phyloP scores from a whole-genome alignment of 2,113 vertebrate species.

The Ctenomys sociabilis region DNA sequence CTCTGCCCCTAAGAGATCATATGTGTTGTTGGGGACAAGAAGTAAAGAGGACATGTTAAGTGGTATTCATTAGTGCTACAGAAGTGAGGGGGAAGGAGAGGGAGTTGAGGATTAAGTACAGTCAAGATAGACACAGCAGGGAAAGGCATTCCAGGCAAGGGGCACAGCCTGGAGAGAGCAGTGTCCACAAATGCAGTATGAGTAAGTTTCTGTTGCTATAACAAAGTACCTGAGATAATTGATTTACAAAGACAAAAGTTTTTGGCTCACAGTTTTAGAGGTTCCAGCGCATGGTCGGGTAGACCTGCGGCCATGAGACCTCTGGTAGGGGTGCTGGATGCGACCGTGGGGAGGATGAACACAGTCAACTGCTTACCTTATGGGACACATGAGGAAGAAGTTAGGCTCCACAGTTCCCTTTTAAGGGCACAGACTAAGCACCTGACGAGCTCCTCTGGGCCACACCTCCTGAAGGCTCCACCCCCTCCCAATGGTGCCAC shows the following conservation, averaged over 20 bases:
- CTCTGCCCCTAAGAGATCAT: no score
- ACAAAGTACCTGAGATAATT: neutral
- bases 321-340: neutral
- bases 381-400: neutral
- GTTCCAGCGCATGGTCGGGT: neutral
- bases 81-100: neutral
- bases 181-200: no score
- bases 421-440: neutral
- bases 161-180: neutral
- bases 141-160: neutral
- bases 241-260: neutral
- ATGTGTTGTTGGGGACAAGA: neutral
- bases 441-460: neutral
- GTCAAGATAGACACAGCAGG: neutral
- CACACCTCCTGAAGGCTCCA: neutral
- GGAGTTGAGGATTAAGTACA: neutral
- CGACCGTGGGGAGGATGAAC: neutral
- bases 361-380: neutral
- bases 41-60: neutral
- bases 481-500: neutral
- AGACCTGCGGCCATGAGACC: no score
- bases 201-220: neutral
- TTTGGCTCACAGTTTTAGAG: neutral
- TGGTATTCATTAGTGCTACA: fast-evolving
- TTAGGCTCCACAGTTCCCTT: neutral